phyloP scores from a whole-genome alignment of 2,113 vertebrate genomes.

The Gallinago paraguaiae region DNA sequence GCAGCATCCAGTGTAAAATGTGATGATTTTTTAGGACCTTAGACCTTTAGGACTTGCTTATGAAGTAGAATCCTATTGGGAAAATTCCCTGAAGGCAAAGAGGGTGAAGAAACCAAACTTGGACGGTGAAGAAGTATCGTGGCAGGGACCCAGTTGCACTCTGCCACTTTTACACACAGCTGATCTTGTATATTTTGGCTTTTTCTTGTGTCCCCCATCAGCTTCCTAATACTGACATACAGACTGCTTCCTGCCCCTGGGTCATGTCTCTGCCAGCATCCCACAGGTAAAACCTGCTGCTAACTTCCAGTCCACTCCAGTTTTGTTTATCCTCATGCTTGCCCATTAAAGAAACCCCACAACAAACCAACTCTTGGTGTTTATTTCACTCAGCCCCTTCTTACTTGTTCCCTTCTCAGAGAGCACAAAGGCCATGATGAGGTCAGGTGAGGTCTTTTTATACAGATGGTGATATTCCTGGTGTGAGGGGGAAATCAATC shows the following conservation, averaged over 20 bases:
- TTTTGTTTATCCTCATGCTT: neutral
- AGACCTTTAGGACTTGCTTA: neutral
- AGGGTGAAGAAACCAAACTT: neutral
- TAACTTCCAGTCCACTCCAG: neutral
- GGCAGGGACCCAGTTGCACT: neutral
- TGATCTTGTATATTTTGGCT: neutral
- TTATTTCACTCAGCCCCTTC: neutral
- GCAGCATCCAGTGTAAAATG: neutral
- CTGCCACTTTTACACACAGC: neutral
- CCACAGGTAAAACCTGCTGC: neutral
- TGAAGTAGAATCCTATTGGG: neutral
- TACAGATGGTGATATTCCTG: neutral
- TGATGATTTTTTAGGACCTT: neutral
- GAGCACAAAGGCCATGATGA: neutral
- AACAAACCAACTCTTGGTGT: neutral
- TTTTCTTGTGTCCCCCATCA: neutral
- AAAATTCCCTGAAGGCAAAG: neutral
- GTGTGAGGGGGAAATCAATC: neutral
- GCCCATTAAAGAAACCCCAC: neutral
- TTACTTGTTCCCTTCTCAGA: neutral
- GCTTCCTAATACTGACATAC: neutral
- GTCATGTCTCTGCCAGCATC: neutral
- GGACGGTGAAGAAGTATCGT: neutral
- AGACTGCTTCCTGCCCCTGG: neutral
- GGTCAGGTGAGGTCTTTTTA: neutral